A percentile compares a stretch with the other conserved stretches of the same genome.
These are phyloP conservation scores for Unio delphinus DNA, from an alignment of 2,888 invertebrate species.

Conservation along the genomic window DNA sequence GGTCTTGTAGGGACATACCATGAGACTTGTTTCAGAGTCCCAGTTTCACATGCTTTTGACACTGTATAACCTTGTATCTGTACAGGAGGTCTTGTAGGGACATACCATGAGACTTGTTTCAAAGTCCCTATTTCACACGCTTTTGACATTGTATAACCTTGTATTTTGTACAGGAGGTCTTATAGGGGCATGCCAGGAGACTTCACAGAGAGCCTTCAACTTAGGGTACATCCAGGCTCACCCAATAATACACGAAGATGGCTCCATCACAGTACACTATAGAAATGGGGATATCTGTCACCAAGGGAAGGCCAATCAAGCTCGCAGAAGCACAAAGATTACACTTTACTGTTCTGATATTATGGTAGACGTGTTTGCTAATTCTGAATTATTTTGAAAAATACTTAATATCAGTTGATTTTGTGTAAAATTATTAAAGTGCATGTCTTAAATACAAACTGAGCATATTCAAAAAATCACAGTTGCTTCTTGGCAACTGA, in stretches of 20 bases:
- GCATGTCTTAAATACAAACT: too few species aligned
- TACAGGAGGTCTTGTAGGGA: slow-evolving; percentile 60
- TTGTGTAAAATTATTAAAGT: too few species aligned
- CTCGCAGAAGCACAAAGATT: slow-evolving; percentile 57
- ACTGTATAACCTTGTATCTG: slow-evolving; percentile 3
- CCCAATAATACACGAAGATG: slow-evolving; percentile 49
- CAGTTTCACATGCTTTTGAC: too few species aligned
- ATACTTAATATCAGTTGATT: too few species aligned
- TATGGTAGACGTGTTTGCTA: slow-evolving; percentile 35
- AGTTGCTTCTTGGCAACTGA: too few species aligned
- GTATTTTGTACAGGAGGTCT: slow-evolving; percentile 47
- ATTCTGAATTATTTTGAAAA: background rate
- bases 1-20: slow-evolving; percentile 63
- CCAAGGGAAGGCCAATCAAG: slow-evolving; percentile 40
- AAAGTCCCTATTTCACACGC: too few species aligned
- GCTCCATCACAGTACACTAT: slow-evolving; percentile 56
- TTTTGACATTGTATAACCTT: background rate
- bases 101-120: slow-evolving; percentile 50
- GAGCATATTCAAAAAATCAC: too few species aligned
- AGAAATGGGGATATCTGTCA: slow-evolving; percentile 61
- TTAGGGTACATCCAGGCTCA: slow-evolving; percentile 63
- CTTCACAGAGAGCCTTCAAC: slow-evolving; percentile 37
- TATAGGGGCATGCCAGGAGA: slow-evolving; percentile 61
- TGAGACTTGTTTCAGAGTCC: slow-evolving; percentile 17
- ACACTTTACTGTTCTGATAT: slow-evolving; percentile 52